Percentiles rank a stretch among this genome's conserved stretches.
phyloP scores from a whole-genome alignment of 2,113 vertebrate species.

The Dissostichus mawsoni region DNA sequence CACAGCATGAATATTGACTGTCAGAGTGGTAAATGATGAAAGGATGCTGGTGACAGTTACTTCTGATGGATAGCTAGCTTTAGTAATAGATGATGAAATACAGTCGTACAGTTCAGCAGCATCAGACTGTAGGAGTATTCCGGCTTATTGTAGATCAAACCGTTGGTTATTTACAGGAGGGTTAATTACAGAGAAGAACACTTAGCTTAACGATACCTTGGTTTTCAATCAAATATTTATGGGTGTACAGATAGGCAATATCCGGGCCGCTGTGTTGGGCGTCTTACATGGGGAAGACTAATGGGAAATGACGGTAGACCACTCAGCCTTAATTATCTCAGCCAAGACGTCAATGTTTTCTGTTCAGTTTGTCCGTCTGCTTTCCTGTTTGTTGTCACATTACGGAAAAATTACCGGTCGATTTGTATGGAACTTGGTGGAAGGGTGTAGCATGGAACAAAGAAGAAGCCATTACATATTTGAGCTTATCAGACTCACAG shows the following conservation, averaged over 20 bases:
- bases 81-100: not conserved
- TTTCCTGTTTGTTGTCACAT: too few relatives aligned
- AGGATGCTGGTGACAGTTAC: not conserved
- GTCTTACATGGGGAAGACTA: not conserved
- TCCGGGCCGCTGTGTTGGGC: not conserved
- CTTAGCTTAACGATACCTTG: not conserved
- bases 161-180: too few relatives aligned
- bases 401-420: too few relatives aligned
- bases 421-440: too few relatives aligned
- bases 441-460: too few relatives aligned
- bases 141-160: not conserved
- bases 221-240: not conserved
- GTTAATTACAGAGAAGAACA: constrained; percentile 1
- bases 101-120: not conserved
- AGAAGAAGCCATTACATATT: too few relatives aligned
- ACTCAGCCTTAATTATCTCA: not conserved
- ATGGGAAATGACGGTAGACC: not conserved
- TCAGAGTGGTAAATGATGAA: too few relatives aligned
- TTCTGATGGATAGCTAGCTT: not conserved
- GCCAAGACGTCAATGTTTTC: too few relatives aligned
- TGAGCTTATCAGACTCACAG: too few relatives aligned
- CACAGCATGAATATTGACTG: too few relatives aligned
- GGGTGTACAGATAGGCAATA: not conserved
- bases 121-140: not conserved
- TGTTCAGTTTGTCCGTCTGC: too few relatives aligned